Base-by-base conservation (phyloP, 2,113 vertebrate species). In the Notiomystis cincta region DNA sequence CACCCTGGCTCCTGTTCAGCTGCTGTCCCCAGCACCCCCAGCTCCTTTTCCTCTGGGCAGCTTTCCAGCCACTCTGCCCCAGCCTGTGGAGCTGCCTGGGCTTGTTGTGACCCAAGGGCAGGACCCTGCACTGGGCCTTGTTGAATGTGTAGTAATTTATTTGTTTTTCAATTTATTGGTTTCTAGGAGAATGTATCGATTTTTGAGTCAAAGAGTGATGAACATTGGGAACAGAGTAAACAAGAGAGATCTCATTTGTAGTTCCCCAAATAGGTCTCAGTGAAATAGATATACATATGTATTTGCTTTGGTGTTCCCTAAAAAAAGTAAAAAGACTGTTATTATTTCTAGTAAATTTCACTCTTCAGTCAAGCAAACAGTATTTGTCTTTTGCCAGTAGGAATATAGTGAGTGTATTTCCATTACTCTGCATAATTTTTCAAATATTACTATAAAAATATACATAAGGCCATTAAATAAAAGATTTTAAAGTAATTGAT, bases 121-220 rank as follows among this genome's bases (percentile, higher is more conserved):
- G 28, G 28, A 30, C 0, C 42, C 1, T 0, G 15, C 7, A 10
- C 16, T 25, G 1, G 27, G 9, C 15, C 18, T 45, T 45, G 13
- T 58, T 82, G 9, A 60, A 60, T n/a, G 11, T 25, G n/a, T 12
- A 58, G 10, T 37, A 10, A 16, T 45, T n/a, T n/a, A 16, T 82
- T 75, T 66, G 5, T 38, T 58, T 67, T 53, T 45, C 18, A 27
- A 2, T 54, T 38, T 56, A 17, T 16, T 76, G 24, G 0, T 18
- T 92, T 90, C 71, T 62, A 73, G 22, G 15, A 79, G 40, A 87
- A 64, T 3, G 0, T 13, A 22, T 30, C 18, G 14, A 24, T 72
- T 82, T 84, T 85, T 71, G 5, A 64, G 22, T 73, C 33, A 78
- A 35, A 50, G 9, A 20, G 14, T n/a, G 14, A 57, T 10, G 3